phyloP scores from a whole-genome alignment of 1,140 invertebrate genomes.

The Anagrus nilaparvatae region DNA sequence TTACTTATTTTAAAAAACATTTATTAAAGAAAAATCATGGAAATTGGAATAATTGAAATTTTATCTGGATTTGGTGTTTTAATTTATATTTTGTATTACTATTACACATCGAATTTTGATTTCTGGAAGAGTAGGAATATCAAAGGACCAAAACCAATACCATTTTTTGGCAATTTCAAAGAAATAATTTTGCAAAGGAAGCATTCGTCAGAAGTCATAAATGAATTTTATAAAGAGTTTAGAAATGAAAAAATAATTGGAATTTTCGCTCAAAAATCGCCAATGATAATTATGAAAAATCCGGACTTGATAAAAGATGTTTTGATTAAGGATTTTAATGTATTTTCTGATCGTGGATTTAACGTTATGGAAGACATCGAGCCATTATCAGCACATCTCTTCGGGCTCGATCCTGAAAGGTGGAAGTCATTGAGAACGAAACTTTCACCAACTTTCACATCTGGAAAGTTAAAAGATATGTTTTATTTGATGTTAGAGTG shows the following conservation, averaged over 20 bases:
- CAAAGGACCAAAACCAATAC: conserved; percentile 17
- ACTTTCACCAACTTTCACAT: conserved; percentile 9
- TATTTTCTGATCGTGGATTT: conserved; percentile 17
- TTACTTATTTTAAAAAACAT: too few relatives aligned
- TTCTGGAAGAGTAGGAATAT: conserved; percentile 22
- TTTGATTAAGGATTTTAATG: conserved; percentile 10
- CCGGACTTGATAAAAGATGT: conserved; percentile 13
- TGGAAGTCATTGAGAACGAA: conserved; percentile 32
- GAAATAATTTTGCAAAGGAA: conserved; percentile 12
- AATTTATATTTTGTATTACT: conserved; percentile 9
- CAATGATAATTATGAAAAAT: conserved; percentile 8
- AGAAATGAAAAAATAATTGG: conserved; percentile 15
- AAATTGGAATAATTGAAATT: conserved; percentile 17
- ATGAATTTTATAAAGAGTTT: conserved; percentile 14
- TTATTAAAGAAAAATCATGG: background rate
- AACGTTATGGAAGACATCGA: conserved; percentile 37
- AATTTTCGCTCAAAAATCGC: conserved; percentile 1
- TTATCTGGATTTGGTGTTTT: conserved; percentile 8
- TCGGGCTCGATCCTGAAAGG: conserved; percentile 16
- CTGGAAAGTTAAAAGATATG: conserved; percentile 31
- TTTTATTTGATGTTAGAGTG: conserved; percentile 24
- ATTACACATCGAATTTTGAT: conserved; percentile 6
- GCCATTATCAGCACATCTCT: conserved; percentile 32
- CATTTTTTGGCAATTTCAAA: conserved; percentile 20
- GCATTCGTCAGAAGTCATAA: conserved; percentile 8